Evolutionary conservation across 2,113 vertebrate genomes (phyloP).

Genomic region (Pycnonotus jocosus): DNA sequence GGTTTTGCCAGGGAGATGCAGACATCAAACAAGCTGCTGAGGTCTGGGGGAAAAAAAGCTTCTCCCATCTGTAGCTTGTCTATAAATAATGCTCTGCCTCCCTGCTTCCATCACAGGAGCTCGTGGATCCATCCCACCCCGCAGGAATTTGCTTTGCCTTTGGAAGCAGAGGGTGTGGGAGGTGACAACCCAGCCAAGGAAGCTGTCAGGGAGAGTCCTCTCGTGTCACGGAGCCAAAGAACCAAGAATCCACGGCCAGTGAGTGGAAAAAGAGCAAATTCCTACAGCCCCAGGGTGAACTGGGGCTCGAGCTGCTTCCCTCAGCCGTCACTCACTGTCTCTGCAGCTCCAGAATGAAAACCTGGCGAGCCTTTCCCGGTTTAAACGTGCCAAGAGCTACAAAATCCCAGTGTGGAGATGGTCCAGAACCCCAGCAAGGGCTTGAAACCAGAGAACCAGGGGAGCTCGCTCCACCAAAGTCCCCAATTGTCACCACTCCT

Average conservation of each 20-base stretch:
- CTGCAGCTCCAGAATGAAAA: not conserved
- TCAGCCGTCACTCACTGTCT: not conserved
- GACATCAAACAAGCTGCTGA: not conserved
- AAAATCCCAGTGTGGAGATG: not conserved
- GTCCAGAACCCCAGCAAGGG: not conserved
- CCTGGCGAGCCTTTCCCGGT: not conserved
- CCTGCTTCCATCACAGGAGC: not conserved
- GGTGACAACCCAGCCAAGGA: not conserved
- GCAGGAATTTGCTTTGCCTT: not conserved
- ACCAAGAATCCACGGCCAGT: not conserved
- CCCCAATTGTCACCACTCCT: fast-evolving
- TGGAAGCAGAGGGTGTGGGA: not conserved
- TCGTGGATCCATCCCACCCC: not conserved
- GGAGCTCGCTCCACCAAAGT: not conserved
- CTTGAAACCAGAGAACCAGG: not conserved
- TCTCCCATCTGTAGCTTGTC: not conserved
- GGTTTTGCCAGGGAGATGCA: not conserved
- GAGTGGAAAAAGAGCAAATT: not conserved
- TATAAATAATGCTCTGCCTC: conserved; percentile 21
- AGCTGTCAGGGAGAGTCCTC: not conserved
- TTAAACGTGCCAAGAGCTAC: not conserved
- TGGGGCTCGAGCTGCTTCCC: not conserved
- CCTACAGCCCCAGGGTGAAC: not conserved
- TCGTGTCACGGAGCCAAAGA: not conserved
- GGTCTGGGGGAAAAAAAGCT: not conserved